Percentiles rank a stretch among this genome's conserved stretches.
These are phyloP conservation scores for Boloria euphrosyne DNA, from an alignment of 2,888 invertebrate genomes.

Conservation along the genomic window DNA sequence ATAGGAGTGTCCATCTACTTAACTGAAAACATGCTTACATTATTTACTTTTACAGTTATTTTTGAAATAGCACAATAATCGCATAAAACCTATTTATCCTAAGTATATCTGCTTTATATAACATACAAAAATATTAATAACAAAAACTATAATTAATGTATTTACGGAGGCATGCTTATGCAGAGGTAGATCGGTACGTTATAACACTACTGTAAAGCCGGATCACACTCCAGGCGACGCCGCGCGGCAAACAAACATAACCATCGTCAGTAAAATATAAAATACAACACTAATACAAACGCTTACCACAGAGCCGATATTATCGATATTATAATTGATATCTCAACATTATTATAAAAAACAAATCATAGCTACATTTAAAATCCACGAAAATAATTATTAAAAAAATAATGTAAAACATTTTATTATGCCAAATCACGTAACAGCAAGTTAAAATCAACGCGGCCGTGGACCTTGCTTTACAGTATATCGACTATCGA, in stretches of 20 bases:
- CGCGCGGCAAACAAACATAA: not conserved
- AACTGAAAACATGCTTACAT: slow-evolving; percentile 65
- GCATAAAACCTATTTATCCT: slow-evolving; percentile 56
- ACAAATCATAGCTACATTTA: not conserved
- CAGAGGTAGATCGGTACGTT: slow-evolving; percentile 76
- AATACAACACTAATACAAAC: slow-evolving; percentile 25
- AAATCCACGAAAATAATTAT: not conserved
- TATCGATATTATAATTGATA: not conserved
- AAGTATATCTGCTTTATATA: slow-evolving; percentile 61
- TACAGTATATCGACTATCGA: slow-evolving; percentile 38
- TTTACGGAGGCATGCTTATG: slow-evolving; percentile 66
- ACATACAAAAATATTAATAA: slow-evolving; percentile 71
- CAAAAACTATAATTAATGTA: slow-evolving; percentile 71
- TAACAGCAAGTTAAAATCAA: slow-evolving; percentile 3
- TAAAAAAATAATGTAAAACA: not conserved
- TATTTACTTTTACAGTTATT: slow-evolving; percentile 41
- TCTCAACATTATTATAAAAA: not conserved
- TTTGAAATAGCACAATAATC: slow-evolving; percentile 50
- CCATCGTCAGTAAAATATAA: slow-evolving; percentile 8
- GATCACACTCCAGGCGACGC: slow-evolving; percentile 37
- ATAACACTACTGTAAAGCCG: slow-evolving; percentile 52
- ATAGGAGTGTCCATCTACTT: slow-evolving; percentile 63
- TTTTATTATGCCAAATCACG: not conserved
- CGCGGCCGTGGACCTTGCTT: slow-evolving; percentile 35
- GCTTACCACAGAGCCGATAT: not conserved